Evolutionary conservation across 2,113 vertebrate species (phyloP).

Genomic region (Vidua chalybeata): DNA sequence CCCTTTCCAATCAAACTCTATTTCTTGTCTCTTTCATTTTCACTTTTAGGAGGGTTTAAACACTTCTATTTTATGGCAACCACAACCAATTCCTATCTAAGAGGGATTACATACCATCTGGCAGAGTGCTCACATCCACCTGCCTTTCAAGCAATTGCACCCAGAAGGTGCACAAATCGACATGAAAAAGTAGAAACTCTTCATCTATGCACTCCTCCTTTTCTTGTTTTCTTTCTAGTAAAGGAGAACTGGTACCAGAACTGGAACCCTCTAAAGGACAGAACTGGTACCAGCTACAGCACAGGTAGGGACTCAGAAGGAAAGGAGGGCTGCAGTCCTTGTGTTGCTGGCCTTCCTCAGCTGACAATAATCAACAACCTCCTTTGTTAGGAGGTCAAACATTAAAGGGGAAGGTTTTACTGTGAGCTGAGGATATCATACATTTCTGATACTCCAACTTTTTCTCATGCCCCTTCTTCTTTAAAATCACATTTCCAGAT

Average conservation of each 20-base stretch:
- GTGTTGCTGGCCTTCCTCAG: neutral
- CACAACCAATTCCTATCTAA: neutral
- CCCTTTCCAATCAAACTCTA: neutral
- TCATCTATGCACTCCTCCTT: neutral
- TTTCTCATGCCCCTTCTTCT: neutral
- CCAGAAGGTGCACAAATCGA: neutral
- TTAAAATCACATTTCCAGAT: neutral
- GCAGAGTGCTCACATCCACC: neutral
- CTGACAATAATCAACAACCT: neutral
- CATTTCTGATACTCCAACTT: neutral
- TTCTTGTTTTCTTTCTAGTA: neutral
- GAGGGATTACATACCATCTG: neutral
- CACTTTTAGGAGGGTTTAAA: neutral
- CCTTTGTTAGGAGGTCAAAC: neutral
- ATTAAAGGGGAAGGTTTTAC: neutral
- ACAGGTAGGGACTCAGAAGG: neutral
- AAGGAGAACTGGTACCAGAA: too few species aligned
- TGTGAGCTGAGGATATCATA: neutral
- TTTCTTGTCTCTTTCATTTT: neutral
- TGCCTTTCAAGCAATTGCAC: neutral
- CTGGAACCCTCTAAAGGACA: too few species aligned
- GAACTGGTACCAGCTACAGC: neutral
- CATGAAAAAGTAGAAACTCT: neutral
- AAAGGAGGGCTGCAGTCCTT: rapidly evolving
- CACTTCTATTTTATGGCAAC: neutral